A percentile compares a stretch with the other conserved stretches of the same genome.
phyloP scores from a whole-genome alignment of 2,113 vertebrate species.

The Prunella fulvescens region DNA sequence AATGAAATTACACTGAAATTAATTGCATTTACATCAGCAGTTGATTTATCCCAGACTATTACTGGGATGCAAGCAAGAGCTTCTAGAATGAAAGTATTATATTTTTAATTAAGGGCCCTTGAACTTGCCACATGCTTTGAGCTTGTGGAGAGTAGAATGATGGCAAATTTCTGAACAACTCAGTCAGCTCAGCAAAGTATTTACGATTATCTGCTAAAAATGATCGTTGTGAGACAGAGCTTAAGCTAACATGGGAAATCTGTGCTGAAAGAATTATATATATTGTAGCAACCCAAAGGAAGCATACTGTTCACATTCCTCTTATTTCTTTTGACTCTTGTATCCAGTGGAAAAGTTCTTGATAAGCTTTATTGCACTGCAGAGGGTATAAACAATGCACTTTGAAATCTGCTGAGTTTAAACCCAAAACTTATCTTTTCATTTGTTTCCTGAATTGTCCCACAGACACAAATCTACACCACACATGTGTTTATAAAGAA shows the following conservation, averaged over 20 bases:
- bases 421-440: background rate
- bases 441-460: conserved; percentile 31
- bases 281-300: background rate
- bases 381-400: conserved; percentile 23
- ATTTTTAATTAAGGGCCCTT: conserved; percentile 13
- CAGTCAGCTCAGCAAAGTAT: background rate
- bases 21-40: background rate
- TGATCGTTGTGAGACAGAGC: background rate
- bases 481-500: background rate
- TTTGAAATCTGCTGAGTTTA: conserved; percentile 10
- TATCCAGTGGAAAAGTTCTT: conserved; percentile 38
- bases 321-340: conserved; percentile 16
- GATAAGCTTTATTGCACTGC: conserved; percentile 42
- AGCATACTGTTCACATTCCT: conserved; percentile 27
- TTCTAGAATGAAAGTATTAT: background rate
- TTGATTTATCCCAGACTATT: background rate
- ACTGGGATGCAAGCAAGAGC: background rate
- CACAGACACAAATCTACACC: background rate
- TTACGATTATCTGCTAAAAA: background rate
- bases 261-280: conserved; percentile 2
- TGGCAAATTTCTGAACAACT: background rate
- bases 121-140: background rate
- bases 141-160: background rate
- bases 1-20: background rate
- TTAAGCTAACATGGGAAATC: conserved; percentile 4